Evolutionary conservation across 1,140 invertebrate species (phyloP), one percentile per base, ranked within the genome.

Genomic region (Dreissena polymorpha): DNA sequence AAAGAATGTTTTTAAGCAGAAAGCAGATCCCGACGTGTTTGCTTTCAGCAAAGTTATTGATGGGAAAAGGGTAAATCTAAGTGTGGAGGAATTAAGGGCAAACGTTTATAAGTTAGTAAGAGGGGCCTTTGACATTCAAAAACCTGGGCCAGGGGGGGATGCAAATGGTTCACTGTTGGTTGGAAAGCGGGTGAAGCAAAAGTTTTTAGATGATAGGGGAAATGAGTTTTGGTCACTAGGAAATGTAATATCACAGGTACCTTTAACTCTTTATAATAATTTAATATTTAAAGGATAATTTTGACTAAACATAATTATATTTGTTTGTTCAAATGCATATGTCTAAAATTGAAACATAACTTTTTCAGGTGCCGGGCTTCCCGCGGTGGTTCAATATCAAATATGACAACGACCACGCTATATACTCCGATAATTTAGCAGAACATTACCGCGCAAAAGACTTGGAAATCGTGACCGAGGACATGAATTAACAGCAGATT

Each of bases 1-100:
- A 23, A 78, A 69, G 55, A 53, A 67, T 27, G 75, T 78, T 16
- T 78, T 78, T 16, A 25, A 78, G n/a, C 75, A 78, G 51, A 78
- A 53, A 25, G 16, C 0, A n/a, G 27, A 69, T 55, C n/a, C 29
- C 53, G 27, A 55, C 18, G 21, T 25, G 23, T 78, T 53, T 55
- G 10, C 14, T 25, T 68, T 68, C 18, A 68, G 21, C 67, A 68
- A 69, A 69, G 67, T n/a, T 7, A 57, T 65, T n/a, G 10, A 65
- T 64, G 73, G 29, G 1, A 39, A 76, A 14, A 49, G 73, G 51
- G 23, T n/a, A 0, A 63, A 14, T 10, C n/a, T 69, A 25, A 53
- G 39, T 27, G 64, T 78, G 12, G 39, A 68, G 13, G 75, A 78
- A 53, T 39, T 78, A 23, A 78, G 68, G 51, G 8, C 6, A 27